These are phyloP conservation scores for Tachycineta bicolor DNA, from an alignment of 2,113 vertebrate species.

Conservation along the genomic window DNA sequence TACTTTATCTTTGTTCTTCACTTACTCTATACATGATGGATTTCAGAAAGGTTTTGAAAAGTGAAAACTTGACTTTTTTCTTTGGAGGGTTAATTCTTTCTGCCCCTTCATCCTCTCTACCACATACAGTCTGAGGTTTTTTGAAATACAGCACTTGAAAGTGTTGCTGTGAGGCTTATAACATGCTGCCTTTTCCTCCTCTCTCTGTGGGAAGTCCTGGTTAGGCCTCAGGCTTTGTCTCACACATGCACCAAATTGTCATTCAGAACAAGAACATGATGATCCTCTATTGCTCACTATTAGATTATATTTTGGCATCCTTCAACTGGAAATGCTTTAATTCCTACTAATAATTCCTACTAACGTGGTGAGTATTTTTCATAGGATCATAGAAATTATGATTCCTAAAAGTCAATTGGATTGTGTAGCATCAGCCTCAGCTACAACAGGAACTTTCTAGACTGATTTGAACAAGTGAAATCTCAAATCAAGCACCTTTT, in stretches of 20 bases:
- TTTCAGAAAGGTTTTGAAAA: not conserved
- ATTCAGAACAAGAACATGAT: not conserved
- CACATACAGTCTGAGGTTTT: not conserved
- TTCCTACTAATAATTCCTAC: not conserved
- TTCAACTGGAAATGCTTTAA: not conserved
- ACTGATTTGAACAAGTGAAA: not conserved
- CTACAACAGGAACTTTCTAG: not conserved
- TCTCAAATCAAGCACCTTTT: not conserved
- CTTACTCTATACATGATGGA: not conserved
- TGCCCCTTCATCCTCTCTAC: not conserved
- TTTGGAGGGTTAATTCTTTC: not conserved
- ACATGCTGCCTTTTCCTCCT: not conserved
- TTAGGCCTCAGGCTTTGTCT: constrained; percentile 34
- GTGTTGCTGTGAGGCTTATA: not conserved
- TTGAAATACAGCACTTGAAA: constrained; percentile 24
- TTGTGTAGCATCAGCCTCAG: not conserved
- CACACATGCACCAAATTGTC: not conserved
- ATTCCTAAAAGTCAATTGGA: not conserved
- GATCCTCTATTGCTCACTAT: not conserved
- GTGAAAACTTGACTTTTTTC: not conserved
- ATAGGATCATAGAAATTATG: not conserved
- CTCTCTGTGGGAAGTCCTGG: not conserved
- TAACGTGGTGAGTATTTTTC: not conserved
- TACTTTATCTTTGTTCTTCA: not conserved
- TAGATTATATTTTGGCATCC: not conserved